Base-by-base conservation (phyloP, 2,797 vertebrate species). In the Calcarius lapponicus region DNA sequence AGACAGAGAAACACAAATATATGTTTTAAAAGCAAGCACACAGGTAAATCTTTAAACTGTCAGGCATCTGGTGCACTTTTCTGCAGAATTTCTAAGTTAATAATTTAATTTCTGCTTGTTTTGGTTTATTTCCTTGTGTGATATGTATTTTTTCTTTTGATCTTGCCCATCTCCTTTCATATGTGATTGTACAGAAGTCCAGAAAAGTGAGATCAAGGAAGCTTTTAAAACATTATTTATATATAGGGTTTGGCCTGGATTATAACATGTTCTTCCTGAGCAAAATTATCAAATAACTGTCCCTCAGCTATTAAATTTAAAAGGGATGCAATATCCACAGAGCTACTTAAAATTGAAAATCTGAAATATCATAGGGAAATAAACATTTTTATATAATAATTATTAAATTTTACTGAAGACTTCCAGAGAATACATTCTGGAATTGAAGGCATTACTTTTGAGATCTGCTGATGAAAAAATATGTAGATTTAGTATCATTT, bases 91-190 rank as follows among this genome's bases (percentile, higher is more conserved):
- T 71, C 34, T 64, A 56, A 56, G 51, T 58, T 66, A 79, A 22
- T 76, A 26, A 76, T 88, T 95, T 88, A 32, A 79, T 62, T 70
- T 13, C 40, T 80, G 38, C n/a, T 80, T 86, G 21, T 3, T 73
- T 88, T 91, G 65, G 12, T 88, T 92, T 58, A 54, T 69, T 89
- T 95, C 26, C 47, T 80, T 88, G 31, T 80, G 50, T n/a, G 92
- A 38, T 56, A 24, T 84, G 5, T n/a, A 67, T 47, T 54, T 58
- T 58, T 58, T 17, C 26, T 86, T 83, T 78, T 34, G 25, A 16
- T 45, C n/a, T 67, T 51, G 28, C 67, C 28, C 18, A 29, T 67
- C 12, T 79, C 58, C 92, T 92, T 78, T 78, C 19, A 10, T 71
- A n/a, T 60, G 29, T 74, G 79, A 58, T 78, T 86, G 54, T 48